Conservation (phyloP, 2,888 invertebrate genomes). For the Microdon myrmicae region DNA sequence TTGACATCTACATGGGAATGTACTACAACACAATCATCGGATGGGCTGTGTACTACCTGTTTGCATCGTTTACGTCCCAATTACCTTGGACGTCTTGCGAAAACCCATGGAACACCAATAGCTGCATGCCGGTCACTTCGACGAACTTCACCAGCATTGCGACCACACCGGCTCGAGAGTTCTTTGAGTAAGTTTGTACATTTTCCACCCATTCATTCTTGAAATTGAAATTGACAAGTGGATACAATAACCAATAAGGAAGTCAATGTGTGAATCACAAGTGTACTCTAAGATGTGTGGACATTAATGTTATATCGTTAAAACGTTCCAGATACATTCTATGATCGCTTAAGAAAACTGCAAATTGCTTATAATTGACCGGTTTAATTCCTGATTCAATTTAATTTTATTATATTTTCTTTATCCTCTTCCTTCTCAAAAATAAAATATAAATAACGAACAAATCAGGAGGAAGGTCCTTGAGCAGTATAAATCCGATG, state of each 20-base stretch:
- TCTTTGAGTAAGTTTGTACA: conserved; percentile 79
- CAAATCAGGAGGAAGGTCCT: conserved; percentile 87
- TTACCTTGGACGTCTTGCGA: conserved; percentile 90
- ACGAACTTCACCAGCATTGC: conserved; percentile 69
- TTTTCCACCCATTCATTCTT: conserved; percentile 15
- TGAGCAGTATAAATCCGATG: conserved; percentile 83
- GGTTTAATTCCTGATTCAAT: too few species aligned
- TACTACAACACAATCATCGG: conserved; percentile 98
- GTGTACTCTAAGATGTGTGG: too few species aligned
- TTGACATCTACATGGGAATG: conserved; percentile 95
- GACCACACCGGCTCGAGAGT: conserved; percentile 86
- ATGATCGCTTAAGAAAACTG: too few species aligned
- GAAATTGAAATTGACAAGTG: too few species aligned
- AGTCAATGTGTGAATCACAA: too few species aligned
- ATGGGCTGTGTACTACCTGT: conserved; percentile 92
- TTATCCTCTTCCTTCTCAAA: too few species aligned
- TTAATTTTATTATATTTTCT: too few species aligned
- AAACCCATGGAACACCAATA: conserved; percentile 86
- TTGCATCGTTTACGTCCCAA: conserved; percentile 82
- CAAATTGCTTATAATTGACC: too few species aligned
- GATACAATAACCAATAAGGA: too few species aligned
- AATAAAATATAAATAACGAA: too few species aligned
- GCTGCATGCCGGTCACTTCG: conserved; percentile 76
- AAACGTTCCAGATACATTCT: too few species aligned
- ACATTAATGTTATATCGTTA: too few species aligned